These are phyloP conservation scores for Grapholita molesta DNA, from an alignment of 1,140 invertebrate genomes.

Conservation along the genomic window DNA sequence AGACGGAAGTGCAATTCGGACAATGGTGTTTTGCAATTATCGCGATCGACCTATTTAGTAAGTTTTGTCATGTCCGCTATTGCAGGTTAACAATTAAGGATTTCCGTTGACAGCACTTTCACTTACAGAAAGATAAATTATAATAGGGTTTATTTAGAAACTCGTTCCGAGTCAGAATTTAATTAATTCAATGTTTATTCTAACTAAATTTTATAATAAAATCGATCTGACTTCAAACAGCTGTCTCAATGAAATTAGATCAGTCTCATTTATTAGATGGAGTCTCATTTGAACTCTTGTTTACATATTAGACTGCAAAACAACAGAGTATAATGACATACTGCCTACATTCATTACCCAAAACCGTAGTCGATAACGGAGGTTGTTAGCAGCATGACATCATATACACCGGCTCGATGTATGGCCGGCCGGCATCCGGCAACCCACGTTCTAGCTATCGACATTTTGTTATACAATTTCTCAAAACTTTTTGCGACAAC, in stretches of 20 bases:
- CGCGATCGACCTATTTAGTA: not conserved
- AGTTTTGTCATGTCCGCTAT: not conserved
- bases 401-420: not conserved
- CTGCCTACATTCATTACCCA: not conserved
- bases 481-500: not conserved
- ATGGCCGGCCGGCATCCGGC: slow-evolving; percentile 1
- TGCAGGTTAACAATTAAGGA: not conserved
- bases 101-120: not conserved
- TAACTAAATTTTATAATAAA: too few relatives aligned
- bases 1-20: slow-evolving; percentile 21
- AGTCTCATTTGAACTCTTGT: not conserved
- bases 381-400: slow-evolving; percentile 4
- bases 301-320: not conserved
- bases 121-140: not conserved
- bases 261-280: too few relatives aligned
- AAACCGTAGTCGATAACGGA: not conserved
- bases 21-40: slow-evolving; percentile 18
- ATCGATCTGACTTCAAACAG: not conserved
- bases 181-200: not conserved
- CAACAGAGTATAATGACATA: not conserved
- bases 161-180: not conserved
- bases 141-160: not conserved
- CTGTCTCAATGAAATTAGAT: too few relatives aligned
- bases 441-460: slow-evolving; percentile 1
- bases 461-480: not conserved